These are phyloP conservation scores for Anabacerthia variegaticeps DNA, from an alignment of 2,797 vertebrate species.

Conservation along the genomic window DNA sequence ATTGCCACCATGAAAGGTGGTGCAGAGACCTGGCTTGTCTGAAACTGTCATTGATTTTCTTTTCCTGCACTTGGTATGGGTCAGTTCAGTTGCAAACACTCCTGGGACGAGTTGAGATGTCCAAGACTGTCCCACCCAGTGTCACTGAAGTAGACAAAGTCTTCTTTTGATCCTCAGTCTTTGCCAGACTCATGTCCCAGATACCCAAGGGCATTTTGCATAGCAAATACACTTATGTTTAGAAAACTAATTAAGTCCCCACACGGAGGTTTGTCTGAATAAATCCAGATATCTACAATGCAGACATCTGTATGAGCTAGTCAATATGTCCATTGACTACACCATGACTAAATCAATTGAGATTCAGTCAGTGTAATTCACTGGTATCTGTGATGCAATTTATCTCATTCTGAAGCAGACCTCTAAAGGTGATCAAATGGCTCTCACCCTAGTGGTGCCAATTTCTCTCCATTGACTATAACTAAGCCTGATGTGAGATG, in stretches of 20 bases:
- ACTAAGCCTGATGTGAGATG: fast-evolving
- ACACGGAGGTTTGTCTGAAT: not conserved
- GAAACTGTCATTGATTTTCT: not conserved
- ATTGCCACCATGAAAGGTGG: not conserved
- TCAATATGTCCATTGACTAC: not conserved
- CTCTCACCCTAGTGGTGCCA: not conserved
- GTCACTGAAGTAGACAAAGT: not conserved
- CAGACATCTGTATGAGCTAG: not conserved
- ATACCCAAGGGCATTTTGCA: not conserved
- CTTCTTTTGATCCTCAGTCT: not conserved
- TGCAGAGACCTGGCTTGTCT: not conserved
- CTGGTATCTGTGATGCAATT: not conserved
- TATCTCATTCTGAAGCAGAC: not conserved
- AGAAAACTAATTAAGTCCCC: not conserved
- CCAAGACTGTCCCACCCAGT: not conserved
- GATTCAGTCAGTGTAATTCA: not conserved
- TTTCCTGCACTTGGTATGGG: fast-evolving
- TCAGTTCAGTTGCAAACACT: not conserved
- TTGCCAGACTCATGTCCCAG: not conserved
- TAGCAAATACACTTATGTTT: not conserved
- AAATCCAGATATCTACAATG: not conserved
- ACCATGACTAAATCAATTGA: not conserved
- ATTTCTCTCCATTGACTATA: not conserved
- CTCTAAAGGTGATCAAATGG: not conserved
- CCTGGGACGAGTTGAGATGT: not conserved